A percentile compares a stretch with the other conserved stretches of the same genome.
Evolutionary conservation across 1,140 invertebrate genomes (phyloP).

Genomic region (Lepidostoma basale): DNA sequence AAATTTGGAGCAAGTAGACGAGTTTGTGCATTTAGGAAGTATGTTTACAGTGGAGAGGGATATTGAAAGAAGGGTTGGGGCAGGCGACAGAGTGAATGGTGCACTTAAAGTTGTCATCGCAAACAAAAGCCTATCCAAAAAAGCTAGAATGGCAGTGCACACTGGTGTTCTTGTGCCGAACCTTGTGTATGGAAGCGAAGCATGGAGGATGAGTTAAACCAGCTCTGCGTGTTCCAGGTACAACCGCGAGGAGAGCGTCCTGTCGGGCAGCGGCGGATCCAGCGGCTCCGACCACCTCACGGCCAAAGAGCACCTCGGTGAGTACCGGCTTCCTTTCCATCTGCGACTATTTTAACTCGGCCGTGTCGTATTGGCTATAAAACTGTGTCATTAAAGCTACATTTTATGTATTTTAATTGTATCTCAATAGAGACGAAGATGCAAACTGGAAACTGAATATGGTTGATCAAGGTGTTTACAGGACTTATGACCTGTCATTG

Average conservation of each 20-base stretch:
- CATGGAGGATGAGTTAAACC: too few relatives aligned
- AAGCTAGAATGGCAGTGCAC: too few relatives aligned
- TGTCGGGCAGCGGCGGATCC: constrained; percentile 58
- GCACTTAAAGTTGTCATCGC: too few relatives aligned
- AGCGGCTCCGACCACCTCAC: constrained; percentile 58
- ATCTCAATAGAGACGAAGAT: not conserved
- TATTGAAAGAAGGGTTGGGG: too few relatives aligned
- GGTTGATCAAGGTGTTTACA: not conserved
- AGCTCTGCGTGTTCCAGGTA: constrained; percentile 49
- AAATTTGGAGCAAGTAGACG: too few relatives aligned
- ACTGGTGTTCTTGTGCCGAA: too few relatives aligned
- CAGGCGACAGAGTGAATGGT: too few relatives aligned
- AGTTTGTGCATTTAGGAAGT: too few relatives aligned
- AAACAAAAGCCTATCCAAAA: too few relatives aligned
- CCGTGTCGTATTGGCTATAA: not conserved
- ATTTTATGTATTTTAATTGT: not conserved
- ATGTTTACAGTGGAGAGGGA: too few relatives aligned
- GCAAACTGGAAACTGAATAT: not conserved
- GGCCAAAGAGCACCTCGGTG: constrained; percentile 50
- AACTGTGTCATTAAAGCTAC: not conserved
- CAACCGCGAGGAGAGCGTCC: constrained; percentile 57
- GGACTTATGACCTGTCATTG: too few relatives aligned
- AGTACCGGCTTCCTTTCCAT: not conserved
- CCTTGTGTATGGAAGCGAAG: too few relatives aligned
- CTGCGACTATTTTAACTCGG: not conserved